A percentile compares a stretch with the other conserved stretches of the same genome.
Evolutionary conservation across 2,113 vertebrate species (phyloP).

Genomic region (Mobula hypostoma): DNA sequence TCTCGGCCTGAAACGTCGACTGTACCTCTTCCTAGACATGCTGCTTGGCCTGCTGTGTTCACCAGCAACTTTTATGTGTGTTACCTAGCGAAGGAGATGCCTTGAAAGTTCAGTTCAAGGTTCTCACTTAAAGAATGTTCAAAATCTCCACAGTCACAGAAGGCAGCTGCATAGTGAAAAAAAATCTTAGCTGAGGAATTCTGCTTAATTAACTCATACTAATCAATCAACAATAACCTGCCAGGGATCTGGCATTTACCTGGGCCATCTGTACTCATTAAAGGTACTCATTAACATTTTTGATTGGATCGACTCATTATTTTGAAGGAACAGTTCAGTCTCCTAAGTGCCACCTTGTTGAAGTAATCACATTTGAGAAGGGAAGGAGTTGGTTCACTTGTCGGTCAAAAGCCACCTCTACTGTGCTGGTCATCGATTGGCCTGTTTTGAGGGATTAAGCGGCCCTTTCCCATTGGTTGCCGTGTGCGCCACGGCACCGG

Average conservation of each 20-base stretch:
- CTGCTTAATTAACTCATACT: background rate
- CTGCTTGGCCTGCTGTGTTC: too few species aligned
- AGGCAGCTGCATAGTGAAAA: background rate
- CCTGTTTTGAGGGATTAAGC: too few species aligned
- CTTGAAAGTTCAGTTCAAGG: background rate
- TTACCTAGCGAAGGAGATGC: too few species aligned
- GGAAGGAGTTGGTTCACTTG: too few species aligned
- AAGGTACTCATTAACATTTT: background rate
- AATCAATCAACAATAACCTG: background rate
- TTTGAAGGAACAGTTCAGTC: background rate
- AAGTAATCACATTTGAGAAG: too few species aligned
- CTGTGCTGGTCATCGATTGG: too few species aligned
- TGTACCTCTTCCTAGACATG: too few species aligned
- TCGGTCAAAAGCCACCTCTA: too few species aligned
- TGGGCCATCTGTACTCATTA: background rate
- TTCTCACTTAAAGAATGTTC: background rate
- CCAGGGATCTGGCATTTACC: constrained; percentile 10
- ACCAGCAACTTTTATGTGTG: too few species aligned
- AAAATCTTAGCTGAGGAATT: background rate
- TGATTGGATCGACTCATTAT: background rate
- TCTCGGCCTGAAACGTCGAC: too few species aligned
- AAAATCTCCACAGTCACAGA: background rate
- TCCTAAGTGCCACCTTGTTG: background rate
- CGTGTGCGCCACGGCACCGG: too few species aligned
- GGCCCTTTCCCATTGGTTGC: too few species aligned